Evolutionary conservation across 2,113 vertebrate genomes (phyloP).

Genomic region (Pomatorhinus ruficollis): DNA sequence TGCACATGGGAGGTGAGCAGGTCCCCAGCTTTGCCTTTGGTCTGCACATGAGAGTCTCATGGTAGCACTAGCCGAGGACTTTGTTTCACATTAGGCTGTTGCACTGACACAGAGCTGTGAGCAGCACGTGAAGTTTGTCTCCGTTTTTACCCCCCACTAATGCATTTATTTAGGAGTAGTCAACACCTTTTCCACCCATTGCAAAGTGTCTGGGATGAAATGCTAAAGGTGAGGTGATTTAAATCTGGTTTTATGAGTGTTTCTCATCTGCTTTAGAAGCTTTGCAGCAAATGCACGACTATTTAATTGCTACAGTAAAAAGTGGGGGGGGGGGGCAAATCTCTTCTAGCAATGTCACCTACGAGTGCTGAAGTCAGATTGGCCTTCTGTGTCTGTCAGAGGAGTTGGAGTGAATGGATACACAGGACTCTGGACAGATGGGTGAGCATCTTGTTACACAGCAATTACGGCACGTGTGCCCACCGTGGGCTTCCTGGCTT

Average conservation of each 20-base stretch:
- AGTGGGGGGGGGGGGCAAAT: not conserved
- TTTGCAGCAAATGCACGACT: not conserved
- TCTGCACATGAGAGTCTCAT: not conserved
- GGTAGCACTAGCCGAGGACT: not conserved
- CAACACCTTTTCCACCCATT: not conserved
- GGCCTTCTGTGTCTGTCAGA: not conserved
- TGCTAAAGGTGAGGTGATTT: not conserved
- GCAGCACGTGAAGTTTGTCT: not conserved
- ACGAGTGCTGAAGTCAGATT: not conserved
- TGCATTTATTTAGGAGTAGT: not conserved
- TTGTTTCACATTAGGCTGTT: not conserved
- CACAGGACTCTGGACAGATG: not conserved
- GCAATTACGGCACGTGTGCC: fast-evolving
- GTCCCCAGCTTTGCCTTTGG: not conserved
- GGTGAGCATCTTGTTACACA: not conserved
- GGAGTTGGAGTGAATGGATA: not conserved
- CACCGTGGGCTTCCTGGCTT: not conserved
- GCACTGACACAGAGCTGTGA: not conserved
- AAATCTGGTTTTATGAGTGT: not conserved
- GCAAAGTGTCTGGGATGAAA: not conserved
- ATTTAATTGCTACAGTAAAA: not conserved
- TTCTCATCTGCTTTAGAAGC: not conserved
- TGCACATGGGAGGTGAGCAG: not conserved
- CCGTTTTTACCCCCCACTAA: fast-evolving
- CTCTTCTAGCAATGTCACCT: not conserved